Evolutionary conservation across 2,888 invertebrate genomes (phyloP), one percentile per base, ranked within the genome.

Genomic region (Ligdia adustata): DNA sequence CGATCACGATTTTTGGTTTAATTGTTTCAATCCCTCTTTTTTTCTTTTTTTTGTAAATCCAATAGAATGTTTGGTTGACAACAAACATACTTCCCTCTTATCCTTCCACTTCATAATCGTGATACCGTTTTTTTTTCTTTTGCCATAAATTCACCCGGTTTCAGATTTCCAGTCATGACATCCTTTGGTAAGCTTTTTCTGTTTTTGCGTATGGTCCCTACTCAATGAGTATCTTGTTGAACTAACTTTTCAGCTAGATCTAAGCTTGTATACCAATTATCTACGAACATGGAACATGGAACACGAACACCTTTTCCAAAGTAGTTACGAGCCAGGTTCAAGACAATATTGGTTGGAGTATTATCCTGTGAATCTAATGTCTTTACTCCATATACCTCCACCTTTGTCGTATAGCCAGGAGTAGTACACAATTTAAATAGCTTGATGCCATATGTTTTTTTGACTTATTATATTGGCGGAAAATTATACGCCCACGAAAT

Each of bases 391-490:
- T 41, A 32, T 41, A 38, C 38, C 38, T 35, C 9, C 9, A 39
- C 12, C 24, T 40, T 29, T 4, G 11, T 13, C 15, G 49, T 35
- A 26, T 47, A 39, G 40, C 55, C 27, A 32, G 46, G 40, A 26
- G 15, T 39, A 35, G 59, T 46, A 42, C 56, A 60, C 12, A 60
- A 45, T 48, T 57, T 57, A 32, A 55, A 53, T 12, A n/a, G n/a
- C n/a, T n/a, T n/a, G n/a, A n/a, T n/a, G n/a, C n/a, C n/a, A n/a
- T 35, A 18, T 35, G 26, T 26, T 26, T 35, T 26, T 26, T 35
- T 15, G 13, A 15, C 9, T 35, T 35, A 15, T 26, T 26, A 35
- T 35, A 35, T 26, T 35, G 35, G 13, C 35, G 24, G 26, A 35
- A 26, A 35, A 35, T 35, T n/a, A 35, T 24, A 26, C 35, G 24